phyloP scores from a whole-genome alignment of 2,113 vertebrate genomes.

The Sorex araneus region DNA sequence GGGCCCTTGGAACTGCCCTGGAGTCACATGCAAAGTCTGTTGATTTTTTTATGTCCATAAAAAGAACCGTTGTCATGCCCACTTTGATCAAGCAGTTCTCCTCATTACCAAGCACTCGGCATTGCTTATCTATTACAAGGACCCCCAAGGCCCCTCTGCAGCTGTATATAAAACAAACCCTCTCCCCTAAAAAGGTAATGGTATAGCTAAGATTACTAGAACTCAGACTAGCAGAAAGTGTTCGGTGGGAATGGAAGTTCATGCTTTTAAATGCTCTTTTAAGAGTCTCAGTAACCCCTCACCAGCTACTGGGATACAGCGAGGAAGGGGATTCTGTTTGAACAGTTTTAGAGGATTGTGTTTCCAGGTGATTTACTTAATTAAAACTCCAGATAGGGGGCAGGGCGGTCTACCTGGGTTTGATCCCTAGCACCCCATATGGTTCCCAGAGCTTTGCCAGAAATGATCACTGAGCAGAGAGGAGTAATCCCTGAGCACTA shows the following conservation, averaged over 20 bases:
- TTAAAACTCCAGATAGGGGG: background rate
- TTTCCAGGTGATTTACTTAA: background rate
- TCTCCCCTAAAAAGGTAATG: conserved; percentile 5
- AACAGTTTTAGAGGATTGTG: conserved; percentile 1
- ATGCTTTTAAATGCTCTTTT: background rate
- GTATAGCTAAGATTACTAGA: conserved; percentile 1
- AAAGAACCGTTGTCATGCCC: conserved; percentile 3
- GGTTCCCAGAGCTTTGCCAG: too few species aligned
- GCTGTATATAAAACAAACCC: background rate
- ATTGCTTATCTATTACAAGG: background rate
- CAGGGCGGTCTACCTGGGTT: too few species aligned
- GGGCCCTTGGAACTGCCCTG: background rate
- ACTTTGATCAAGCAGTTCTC: background rate
- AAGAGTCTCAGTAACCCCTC: background rate
- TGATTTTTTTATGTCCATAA: background rate
- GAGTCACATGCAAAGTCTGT: background rate
- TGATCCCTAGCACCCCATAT: too few species aligned
- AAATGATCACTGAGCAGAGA: too few species aligned
- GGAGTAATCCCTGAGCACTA: too few species aligned
- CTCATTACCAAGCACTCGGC: background rate
- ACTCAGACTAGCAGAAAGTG: background rate
- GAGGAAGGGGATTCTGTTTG: background rate
- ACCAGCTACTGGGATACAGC: background rate
- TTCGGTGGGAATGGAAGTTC: conserved; percentile 12
- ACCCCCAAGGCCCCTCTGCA: background rate